Percentiles rank a stretch among this genome's conserved stretches.
Conservation (phyloP, 1,140 invertebrate genomes). For the Laodelphax striatellus region DNA sequence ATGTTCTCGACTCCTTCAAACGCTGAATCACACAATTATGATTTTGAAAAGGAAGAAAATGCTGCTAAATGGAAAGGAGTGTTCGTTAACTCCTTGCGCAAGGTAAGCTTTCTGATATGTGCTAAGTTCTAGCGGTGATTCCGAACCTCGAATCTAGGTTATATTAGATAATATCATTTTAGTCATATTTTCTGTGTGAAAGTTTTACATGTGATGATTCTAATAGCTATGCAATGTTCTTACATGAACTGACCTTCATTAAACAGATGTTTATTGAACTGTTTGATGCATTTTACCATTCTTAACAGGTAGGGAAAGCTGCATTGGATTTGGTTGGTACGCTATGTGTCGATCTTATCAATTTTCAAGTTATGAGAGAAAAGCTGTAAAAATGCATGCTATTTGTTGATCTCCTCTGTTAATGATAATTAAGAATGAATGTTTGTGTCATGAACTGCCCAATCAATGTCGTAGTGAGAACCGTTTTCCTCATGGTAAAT, state of each 20-base stretch:
- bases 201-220: not conserved
- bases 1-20: slow-evolving; percentile 43
- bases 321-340: too few relatives aligned
- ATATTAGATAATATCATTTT: not conserved
- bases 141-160: not conserved
- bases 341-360: too few relatives aligned
- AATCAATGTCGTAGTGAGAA: too few relatives aligned
- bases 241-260: not conserved
- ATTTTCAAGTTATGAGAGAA: too few relatives aligned
- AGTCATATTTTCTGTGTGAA: not conserved
- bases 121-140: not conserved
- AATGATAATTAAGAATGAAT: too few relatives aligned
- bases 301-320: too few relatives aligned
- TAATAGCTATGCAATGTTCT: not conserved
- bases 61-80: slow-evolving; percentile 79
- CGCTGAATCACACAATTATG: slow-evolving; percentile 58
- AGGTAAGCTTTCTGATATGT: slow-evolving; percentile 37
- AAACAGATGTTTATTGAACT: too few relatives aligned
- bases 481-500: too few relatives aligned
- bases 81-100: slow-evolving; percentile 65
- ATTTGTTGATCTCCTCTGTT: too few relatives aligned
- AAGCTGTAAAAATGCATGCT: too few relatives aligned
- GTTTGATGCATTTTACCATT: too few relatives aligned
- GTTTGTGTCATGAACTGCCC: too few relatives aligned
- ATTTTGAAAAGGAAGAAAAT: slow-evolving; percentile 81